Evolutionary conservation across 1,140 invertebrate genomes (phyloP), one percentile per base, ranked within the genome.

Genomic region (Pissodes strobi): DNA sequence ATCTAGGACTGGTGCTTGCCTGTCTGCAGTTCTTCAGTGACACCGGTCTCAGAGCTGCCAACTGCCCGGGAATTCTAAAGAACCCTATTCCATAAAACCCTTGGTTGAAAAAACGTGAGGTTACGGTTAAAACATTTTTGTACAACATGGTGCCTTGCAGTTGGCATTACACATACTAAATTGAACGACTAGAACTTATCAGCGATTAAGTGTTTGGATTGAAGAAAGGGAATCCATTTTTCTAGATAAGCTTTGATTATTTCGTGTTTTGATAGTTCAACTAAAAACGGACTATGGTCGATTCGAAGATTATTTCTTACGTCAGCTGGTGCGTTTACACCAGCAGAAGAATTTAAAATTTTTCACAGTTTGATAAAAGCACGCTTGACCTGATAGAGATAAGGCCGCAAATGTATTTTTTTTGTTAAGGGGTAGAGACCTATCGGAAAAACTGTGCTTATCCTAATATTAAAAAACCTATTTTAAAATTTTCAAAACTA

Each of bases 51-150:
- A 73, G 30, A 15, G 72, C 73, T 8, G 68, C 70, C 21, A 74
- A 52, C 51, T 74, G 73, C 39, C 68, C 72, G 1, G 71, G 73
- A 19, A 72, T 37, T 49, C 63, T 71, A 23, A 71, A 72, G 55
- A 72, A 71, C 15, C 73, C 71, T 5, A 71, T 39, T 0, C 71
- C 68, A 45, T 65, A 70, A 61, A 57, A 39, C 5, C 17, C n/a
- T 3, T 25, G 27, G 19, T 21, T 21, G 6, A 46, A 4, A 6
- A 58, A 41, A 1, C 39, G 39, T n/a, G 53, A 38, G 39, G 37
- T 21, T 5, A 41, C 15, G 6, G 23, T 46, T 15, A 58, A 25
- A 19, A 51, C 57, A 22, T 27, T 60, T 46, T 51, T 60, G 49
- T 25, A 30, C 27, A 60, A 49, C 57, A 60, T 60, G 25, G 23